phyloP scores from a whole-genome alignment of 2,888 invertebrate species.

The Embidobia sp. region DNA sequence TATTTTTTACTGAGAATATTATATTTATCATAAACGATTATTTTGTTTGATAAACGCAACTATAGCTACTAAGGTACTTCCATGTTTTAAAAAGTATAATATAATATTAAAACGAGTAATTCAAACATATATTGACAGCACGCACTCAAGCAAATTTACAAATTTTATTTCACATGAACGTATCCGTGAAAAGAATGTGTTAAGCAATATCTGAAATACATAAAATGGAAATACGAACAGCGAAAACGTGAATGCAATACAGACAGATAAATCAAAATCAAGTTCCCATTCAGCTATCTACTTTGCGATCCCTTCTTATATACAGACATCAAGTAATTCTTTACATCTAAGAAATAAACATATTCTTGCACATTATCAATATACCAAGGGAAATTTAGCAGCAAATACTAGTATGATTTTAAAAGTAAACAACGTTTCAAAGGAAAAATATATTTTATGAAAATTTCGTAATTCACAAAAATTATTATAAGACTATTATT shows the following conservation, averaged over 20 bases:
- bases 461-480: too few relatives aligned
- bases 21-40: conserved; percentile 8
- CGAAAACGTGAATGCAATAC: conserved; percentile 64
- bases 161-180: conserved; percentile 51
- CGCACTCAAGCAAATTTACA: conserved; percentile 41
- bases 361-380: conserved; percentile 23
- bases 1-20: too few relatives aligned
- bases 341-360: conserved; percentile 44
- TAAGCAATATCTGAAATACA: conserved; percentile 53
- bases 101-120: conserved; percentile 37
- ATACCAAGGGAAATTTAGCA: not conserved
- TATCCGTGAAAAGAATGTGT: conserved; percentile 47
- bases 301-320: conserved; percentile 25
- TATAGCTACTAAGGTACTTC: conserved; percentile 7
- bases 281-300: conserved; percentile 67
- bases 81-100: conserved; percentile 17
- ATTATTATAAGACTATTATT: too few relatives aligned
- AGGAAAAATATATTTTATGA: too few relatives aligned
- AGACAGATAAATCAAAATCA: conserved; percentile 69
- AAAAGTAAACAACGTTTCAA: not conserved
- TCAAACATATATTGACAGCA: conserved; percentile 45
- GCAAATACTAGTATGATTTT: conserved; percentile 1
- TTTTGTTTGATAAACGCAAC: conserved; percentile 12
- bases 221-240: conserved; percentile 52
- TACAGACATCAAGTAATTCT: conserved; percentile 50